Conservation (phyloP, 2,888 invertebrate species). For the Galeruca laticollis region DNA sequence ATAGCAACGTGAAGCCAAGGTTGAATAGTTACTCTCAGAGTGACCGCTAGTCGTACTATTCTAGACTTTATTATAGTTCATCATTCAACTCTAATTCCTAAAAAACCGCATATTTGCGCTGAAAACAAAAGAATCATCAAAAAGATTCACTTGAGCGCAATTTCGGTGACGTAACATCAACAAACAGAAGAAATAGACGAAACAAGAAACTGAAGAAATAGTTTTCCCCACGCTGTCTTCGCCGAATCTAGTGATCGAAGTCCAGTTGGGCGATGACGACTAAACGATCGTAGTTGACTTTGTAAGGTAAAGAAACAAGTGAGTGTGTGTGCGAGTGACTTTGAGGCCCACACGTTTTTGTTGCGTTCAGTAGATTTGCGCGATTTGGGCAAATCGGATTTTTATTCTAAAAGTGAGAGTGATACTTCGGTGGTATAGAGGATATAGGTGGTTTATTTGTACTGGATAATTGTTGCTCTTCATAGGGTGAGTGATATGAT, state of each 20-base stretch:
- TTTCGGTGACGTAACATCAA: conserved; percentile 27
- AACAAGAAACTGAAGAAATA: conserved; percentile 27
- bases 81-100: conserved; percentile 12
- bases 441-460: conserved; percentile 3
- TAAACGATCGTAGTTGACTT: conserved; percentile 47
- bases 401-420: conserved; percentile 48
- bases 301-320: conserved; percentile 48
- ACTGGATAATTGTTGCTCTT: not conserved
- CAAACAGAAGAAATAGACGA: conserved; percentile 10
- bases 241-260: conserved; percentile 28
- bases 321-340: conserved; percentile 38
- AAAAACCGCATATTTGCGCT: conserved; percentile 15
- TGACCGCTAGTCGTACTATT: conserved; percentile 13
- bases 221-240: conserved; percentile 52
- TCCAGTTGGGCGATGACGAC: conserved; percentile 36
- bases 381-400: conserved; percentile 36
- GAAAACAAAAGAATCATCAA: conserved; percentile 22
- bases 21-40: conserved; percentile 20
- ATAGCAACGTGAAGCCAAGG: conserved; percentile 23
- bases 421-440: conserved; percentile 22
- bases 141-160: conserved; percentile 26
- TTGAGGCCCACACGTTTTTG: conserved; percentile 42
- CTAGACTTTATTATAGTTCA: conserved; percentile 14
- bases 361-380: conserved; percentile 28
- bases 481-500: conserved; percentile 15